Conservation (phyloP, 1,140 invertebrate species). For the Drosophila cardini region DNA sequence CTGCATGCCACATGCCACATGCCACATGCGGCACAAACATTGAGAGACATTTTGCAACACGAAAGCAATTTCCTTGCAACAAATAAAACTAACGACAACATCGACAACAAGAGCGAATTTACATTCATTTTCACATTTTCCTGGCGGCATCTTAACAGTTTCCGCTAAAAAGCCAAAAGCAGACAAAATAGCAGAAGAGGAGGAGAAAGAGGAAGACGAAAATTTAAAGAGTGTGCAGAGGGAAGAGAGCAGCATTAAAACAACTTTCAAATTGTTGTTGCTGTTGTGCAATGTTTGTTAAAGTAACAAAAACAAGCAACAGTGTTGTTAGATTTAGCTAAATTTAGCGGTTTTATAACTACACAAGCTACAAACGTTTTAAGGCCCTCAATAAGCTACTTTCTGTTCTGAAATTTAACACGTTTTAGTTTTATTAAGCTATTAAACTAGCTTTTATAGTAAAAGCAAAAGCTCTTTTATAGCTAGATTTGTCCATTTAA, state of each 20-base stretch:
- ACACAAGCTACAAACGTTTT: too few species aligned
- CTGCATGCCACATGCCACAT: constrained; percentile 29
- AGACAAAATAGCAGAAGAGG: not conserved
- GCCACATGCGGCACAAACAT: constrained; percentile 36
- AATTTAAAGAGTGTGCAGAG: constrained; percentile 13
- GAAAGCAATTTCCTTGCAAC: constrained; percentile 61
- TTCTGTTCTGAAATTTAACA: too few species aligned
- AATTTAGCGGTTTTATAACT: too few species aligned
- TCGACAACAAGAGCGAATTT: constrained; percentile 48
- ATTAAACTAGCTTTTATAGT: too few species aligned
- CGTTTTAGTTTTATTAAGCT: too few species aligned
- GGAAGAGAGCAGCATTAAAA: not conserved
- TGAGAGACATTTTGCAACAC: constrained; percentile 57
- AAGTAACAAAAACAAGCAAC: not conserved
- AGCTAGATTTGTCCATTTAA: too few species aligned
- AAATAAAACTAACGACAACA: constrained; percentile 16
- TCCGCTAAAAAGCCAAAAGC: constrained; percentile 55
- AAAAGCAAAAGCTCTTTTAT: too few species aligned
- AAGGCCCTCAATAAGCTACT: too few species aligned
- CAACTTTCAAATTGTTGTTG: constrained; percentile 56
- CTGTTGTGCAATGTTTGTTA: constrained; percentile 65
- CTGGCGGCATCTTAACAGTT: constrained; percentile 70
- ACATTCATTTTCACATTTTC: constrained; percentile 79
- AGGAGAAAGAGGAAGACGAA: not conserved
- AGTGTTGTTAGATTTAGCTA: too few species aligned